Evolutionary conservation across 2,888 invertebrate genomes (phyloP), one percentile per base, ranked within the genome.

Genomic region (Selenia dentaria): DNA sequence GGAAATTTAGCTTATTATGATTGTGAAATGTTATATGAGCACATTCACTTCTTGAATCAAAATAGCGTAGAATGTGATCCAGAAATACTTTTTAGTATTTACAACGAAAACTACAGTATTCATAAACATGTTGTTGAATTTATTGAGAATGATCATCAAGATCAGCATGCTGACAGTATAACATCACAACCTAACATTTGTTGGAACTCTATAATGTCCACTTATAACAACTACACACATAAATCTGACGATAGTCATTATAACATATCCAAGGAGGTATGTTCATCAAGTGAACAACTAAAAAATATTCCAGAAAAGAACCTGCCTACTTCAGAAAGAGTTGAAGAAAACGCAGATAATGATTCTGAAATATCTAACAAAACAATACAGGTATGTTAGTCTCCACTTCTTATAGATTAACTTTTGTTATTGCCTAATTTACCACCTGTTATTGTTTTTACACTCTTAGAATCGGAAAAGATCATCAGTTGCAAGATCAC

Each of bases 41-140:
- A 87, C 61, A 67, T 86, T 47, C 86, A 89, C 67, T 88, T 79
- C 64, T 70, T 64, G 59, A 52, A 69, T n/a, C 62, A 64, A 41
- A 55, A 57, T 24, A 51, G 38, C 50, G 41, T 51, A 35, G 48
- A 62, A 51, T 67, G 67, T 54, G 63, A 71, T 27, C 51, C 62
- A 45, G 62, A 75, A 43, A 46, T 64, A 36, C 51, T 83, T 48
- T 74, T 78, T 52, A 74, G 76, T 49, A 82, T 84, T 43, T 84
- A 78, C 48, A 57, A 67, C 53, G 75, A 81, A 32, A 39, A 58
- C 44, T 16, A 37, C 41, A 26, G 1, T 32, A 4, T 37, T 20
- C 14, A 18, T 31, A 40, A 20, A 36, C 27, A 22, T 12, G 28
- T 1, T 26, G 20, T 40, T 36, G 41, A 47, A 27, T 41, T 36